Evolutionary conservation across 2,797 vertebrate species (phyloP).

Genomic region (Poeciliopsis paucimaculata): DNA sequence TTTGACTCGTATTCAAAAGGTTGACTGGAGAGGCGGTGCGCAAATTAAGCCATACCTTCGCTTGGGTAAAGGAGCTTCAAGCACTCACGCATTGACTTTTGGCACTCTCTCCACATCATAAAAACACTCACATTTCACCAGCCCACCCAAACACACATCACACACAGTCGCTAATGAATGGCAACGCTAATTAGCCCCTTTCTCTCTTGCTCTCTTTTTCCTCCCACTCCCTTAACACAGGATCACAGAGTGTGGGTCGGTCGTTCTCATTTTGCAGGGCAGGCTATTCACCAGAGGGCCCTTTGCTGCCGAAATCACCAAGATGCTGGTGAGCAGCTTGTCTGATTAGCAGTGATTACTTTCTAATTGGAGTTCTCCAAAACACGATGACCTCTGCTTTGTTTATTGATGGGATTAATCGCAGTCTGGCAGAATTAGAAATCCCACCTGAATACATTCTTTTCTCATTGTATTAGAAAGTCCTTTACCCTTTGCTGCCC

Average conservation of each 20-base stretch:
- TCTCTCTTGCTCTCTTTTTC: slow-evolving; percentile 64
- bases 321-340: slow-evolving; percentile 80
- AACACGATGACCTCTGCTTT: slow-evolving; percentile 87
- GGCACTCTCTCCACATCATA: slow-evolving; percentile 36
- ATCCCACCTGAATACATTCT: slow-evolving; percentile 75
- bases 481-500: slow-evolving; percentile 15
- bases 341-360: slow-evolving; percentile 84
- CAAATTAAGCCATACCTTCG: neutral
- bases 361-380: slow-evolving; percentile 86
- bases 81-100: slow-evolving; percentile 1
- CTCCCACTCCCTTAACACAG: slow-evolving; percentile 73
- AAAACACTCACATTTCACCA: slow-evolving; percentile 36
- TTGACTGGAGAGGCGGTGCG: neutral
- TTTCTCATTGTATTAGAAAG: slow-evolving; percentile 74
- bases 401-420: slow-evolving; percentile 86
- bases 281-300: slow-evolving; percentile 70
- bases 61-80: slow-evolving; percentile 9
- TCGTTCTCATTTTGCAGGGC: slow-evolving; percentile 64
- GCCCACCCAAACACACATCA: slow-evolving; percentile 68
- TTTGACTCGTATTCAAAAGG: slow-evolving; percentile 22
- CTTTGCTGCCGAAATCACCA: slow-evolving; percentile 72
- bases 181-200: slow-evolving; percentile 71
- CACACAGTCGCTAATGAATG: slow-evolving; percentile 66
- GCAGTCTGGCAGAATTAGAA: slow-evolving; percentile 79
- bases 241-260: slow-evolving; percentile 76